phyloP scores from a whole-genome alignment of 2,113 vertebrate genomes.

The Dolichotis patagonum region DNA sequence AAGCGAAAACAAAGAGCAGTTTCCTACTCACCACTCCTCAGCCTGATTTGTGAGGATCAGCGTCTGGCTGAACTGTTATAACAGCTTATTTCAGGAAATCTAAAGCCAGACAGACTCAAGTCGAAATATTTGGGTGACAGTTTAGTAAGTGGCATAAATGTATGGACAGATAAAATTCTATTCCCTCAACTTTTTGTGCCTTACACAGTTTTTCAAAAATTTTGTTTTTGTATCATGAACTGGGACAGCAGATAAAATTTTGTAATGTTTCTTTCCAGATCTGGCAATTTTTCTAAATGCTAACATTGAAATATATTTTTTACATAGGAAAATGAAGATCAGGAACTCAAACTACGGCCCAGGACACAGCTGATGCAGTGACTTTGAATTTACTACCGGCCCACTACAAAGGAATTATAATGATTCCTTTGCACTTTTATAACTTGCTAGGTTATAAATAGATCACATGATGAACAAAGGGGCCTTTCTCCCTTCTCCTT shows the following conservation, averaged over 20 bases:
- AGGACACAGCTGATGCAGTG: background rate
- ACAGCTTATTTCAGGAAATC: slow-evolving; percentile 40
- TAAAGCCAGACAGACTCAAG: background rate
- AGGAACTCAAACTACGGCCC: background rate
- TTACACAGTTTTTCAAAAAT: background rate
- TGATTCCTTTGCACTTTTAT: background rate
- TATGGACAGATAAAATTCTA: background rate
- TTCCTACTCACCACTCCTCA: slow-evolving; percentile 30
- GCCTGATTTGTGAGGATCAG: background rate
- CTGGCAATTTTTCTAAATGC: background rate
- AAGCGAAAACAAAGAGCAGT: slow-evolving; percentile 49
- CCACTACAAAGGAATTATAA: background rate
- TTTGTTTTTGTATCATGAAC: background rate
- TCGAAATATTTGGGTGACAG: background rate
- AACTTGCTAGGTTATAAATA: background rate
- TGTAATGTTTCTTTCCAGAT: background rate
- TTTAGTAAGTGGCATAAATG: background rate
- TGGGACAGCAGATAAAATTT: background rate
- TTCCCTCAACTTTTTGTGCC: background rate
- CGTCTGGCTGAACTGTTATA: background rate
- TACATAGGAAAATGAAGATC: background rate
- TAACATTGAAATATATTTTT: background rate
- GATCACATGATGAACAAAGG: background rate
- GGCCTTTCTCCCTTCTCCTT: background rate
- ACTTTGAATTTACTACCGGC: background rate